Base-by-base conservation (phyloP, 2,888 invertebrate species). In the Brenthis ino region DNA sequence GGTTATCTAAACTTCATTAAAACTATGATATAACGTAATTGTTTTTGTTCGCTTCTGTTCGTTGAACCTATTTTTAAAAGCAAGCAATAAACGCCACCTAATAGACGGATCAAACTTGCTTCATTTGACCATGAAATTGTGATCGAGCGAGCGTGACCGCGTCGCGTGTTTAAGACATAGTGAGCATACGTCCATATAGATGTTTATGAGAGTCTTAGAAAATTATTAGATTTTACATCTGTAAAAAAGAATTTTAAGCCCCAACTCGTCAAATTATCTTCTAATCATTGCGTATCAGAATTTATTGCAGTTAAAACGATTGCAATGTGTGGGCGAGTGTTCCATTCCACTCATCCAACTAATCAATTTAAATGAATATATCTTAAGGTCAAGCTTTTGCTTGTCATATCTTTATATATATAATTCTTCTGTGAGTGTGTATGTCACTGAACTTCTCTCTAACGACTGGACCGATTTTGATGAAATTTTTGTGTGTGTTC, bases 91-190 rank as follows among this genome's bases (percentile, higher is more conserved):
- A 76, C 81, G 78, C 78, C 79, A 79, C 79, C 81, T 85, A 85
- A 86, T 85, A 83, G 83, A 85, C 84, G 83, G 83, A 88, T 88
- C 85, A 82, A 86, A 86, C 82, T 85, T 83, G 77, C 83, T 81
- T 82, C 85, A 83, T 89, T 87, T 91, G 86, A 85, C 89, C 89
- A 85, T 89, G 88, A 89, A 91, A 90, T 89, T 86, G 83, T 82
- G 80, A 83, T 83, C 83, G 83, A 82, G 80, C 80, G 81, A 82
- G 87, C 88, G 85, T 85, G 86, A 85, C 86, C 78, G 82, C 76
- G 82, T 83, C 81, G 84, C 86, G 82, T 85, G 85, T 81, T 80
- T 78, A 75, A 20, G 74, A 73, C 77, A 75, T 74, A 77, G 80
- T 81, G 84, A 81, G 80, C 80, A 81, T 77, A 79, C 80, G 77